Percentiles rank a stretch among this genome's conserved stretches.
Conservation (phyloP, 2,888 invertebrate species). For the Neocrepidodera transversa region DNA sequence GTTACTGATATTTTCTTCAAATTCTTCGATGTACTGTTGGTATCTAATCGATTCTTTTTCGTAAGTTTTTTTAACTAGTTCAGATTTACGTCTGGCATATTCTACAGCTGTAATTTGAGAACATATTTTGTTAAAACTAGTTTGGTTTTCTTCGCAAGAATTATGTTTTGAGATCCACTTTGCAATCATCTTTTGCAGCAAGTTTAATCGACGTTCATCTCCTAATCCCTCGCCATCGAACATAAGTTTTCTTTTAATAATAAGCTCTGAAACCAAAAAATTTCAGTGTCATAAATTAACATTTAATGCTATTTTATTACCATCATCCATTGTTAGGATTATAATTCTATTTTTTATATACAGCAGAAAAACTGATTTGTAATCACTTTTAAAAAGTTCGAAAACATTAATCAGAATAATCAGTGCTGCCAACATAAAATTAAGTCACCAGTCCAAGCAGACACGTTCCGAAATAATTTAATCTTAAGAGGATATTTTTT, state of each 20-base stretch:
- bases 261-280: slow-evolving; percentile 76
- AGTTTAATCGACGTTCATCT: slow-evolving; percentile 88
- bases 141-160: slow-evolving; percentile 69
- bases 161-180: slow-evolving; percentile 78
- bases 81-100: slow-evolving; percentile 84
- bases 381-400: no score
- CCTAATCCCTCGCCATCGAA: slow-evolving; percentile 97
- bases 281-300: neutral
- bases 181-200: slow-evolving; percentile 80
- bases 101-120: slow-evolving; percentile 87
- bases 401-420: no score
- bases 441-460: no score
- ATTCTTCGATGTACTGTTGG: slow-evolving; percentile 74
- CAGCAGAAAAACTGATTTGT: no score
- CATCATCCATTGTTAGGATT: neutral
- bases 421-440: no score
- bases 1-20: slow-evolving; percentile 78
- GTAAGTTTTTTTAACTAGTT: slow-evolving; percentile 81
- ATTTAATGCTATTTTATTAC: neutral
- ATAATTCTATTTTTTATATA: neutral
- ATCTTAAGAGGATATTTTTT: no score
- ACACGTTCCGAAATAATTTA: no score
- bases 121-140: slow-evolving; percentile 77
- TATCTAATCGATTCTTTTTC: slow-evolving; percentile 83
- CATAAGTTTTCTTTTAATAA: slow-evolving; percentile 85